A percentile compares a stretch with the other conserved stretches of the same genome.
phyloP scores from a whole-genome alignment of 2,113 vertebrate species.

The Nycticebus coucang region DNA sequence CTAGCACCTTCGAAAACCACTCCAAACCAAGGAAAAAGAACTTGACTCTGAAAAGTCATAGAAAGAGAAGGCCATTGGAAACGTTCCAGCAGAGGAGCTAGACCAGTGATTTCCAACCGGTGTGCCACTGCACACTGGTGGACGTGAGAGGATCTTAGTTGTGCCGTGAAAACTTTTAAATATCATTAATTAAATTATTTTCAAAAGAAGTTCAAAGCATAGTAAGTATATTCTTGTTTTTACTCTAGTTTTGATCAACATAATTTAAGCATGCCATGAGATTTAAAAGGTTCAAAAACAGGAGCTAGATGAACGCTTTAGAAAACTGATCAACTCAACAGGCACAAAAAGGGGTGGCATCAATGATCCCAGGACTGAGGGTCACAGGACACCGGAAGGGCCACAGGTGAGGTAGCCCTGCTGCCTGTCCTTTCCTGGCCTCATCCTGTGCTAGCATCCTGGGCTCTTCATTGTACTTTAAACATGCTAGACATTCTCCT shows the following conservation, averaged over 20 bases:
- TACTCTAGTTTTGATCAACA: no score
- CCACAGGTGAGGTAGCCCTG: fast-evolving
- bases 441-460: background rate
- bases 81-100: background rate
- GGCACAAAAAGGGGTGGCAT: background rate
- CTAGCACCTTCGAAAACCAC: background rate
- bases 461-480: background rate
- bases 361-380: no score
- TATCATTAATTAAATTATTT: no score
- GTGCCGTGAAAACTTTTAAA: no score
- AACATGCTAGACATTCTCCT: background rate
- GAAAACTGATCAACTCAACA: background rate
- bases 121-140: no score
- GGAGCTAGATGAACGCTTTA: background rate
- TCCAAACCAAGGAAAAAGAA: background rate
- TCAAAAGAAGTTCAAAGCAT: no score
- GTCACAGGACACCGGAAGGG: background rate
- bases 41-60: background rate
- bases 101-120: no score
- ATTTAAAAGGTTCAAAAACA: no score
- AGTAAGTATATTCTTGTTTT: no score
- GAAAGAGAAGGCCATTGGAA: background rate
- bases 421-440: background rate
- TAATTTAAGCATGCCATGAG: no score
- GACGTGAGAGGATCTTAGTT: no score